Base-by-base conservation (phyloP, 2,888 invertebrate species). In the Mythimna lalbum region DNA sequence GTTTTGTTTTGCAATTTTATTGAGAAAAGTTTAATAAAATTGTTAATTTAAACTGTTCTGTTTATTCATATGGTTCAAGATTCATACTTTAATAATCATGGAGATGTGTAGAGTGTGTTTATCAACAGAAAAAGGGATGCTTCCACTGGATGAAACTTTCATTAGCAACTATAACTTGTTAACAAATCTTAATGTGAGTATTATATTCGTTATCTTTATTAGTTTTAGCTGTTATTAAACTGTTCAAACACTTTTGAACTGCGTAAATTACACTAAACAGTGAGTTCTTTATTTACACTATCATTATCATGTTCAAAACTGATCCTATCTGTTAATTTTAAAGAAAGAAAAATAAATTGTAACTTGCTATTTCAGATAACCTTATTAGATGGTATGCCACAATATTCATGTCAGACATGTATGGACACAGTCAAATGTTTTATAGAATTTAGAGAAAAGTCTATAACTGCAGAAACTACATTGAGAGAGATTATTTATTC, bases 101-200 rank as follows among this genome's bases (percentile, higher is more conserved):
- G 87, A 88, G 31, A 86, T 90, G 75, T 94, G 94, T 82, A 89
- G 93, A 82, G 91, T 91, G 31, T 94, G 94, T 86, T 81, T 94
- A 73, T 66, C 86, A 68, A 84, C 86, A 33, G 88, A 86, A 59
- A 82, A 73, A 59, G 75, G 78, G 31, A 50, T 93, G 80, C 72
- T 85, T 57, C 80, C 79, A 27, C 69, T 93, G 50, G 86, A 92
- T 79, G 89, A 90, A 73, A 71, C 63, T 65, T 89, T 89, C 65
- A 73, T 92, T 43, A 72, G 14, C 19, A 89, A 88, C 60, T 94
- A 90, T 78, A 94, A 93, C 77, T 76, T 91, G 60, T 81, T 94
- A 14, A 94, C 94, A n/a, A 88, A 88, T 84, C 81, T 94, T 53
- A 85, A 89, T 73, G 94, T 94, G 86, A 90, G 91, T 86, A 0